Evolutionary conservation across 2,888 invertebrate genomes (phyloP).

Genomic region (Athripsodes cinereus): DNA sequence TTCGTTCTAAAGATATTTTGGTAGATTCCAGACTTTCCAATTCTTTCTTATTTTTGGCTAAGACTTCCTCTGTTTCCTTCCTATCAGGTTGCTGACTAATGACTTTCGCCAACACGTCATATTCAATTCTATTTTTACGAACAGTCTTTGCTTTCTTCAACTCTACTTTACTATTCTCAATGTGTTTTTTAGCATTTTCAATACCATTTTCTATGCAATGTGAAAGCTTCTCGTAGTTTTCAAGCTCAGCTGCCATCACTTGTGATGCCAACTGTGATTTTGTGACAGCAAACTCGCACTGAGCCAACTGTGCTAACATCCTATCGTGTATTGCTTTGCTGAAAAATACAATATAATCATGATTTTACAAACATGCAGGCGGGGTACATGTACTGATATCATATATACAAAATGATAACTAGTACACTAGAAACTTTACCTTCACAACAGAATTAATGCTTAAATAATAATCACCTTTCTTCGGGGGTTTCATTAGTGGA

Average conservation of each 20-base stretch:
- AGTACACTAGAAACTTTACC: too few species aligned
- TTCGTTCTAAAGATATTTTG: slow-evolving; percentile 65
- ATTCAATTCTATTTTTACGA: slow-evolving; percentile 85
- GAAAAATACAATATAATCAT: too few species aligned
- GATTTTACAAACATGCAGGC: too few species aligned
- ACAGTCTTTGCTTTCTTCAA: slow-evolving; percentile 78
- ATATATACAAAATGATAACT: too few species aligned
- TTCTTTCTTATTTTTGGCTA: slow-evolving; percentile 67
- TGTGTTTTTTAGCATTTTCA: slow-evolving; percentile 70
- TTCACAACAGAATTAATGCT: not conserved
- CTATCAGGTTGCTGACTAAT: slow-evolving; percentile 88
- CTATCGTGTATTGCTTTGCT: slow-evolving; percentile 70
- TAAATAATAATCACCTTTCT: slow-evolving; percentile 48
- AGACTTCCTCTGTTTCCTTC: slow-evolving; percentile 65
- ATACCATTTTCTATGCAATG: slow-evolving; percentile 74
- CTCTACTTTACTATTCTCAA: slow-evolving; percentile 75
- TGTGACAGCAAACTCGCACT: slow-evolving; percentile 82
- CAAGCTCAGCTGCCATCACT: slow-evolving; percentile 79
- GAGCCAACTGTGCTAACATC: slow-evolving; percentile 74
- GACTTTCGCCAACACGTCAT: slow-evolving; percentile 86
- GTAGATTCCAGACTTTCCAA: slow-evolving; percentile 63
- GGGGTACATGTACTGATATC: too few species aligned
- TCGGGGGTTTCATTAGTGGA: slow-evolving; percentile 58
- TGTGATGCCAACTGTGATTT: slow-evolving; percentile 73
- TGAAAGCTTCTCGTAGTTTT: slow-evolving; percentile 74